Evolutionary conservation across 2,888 invertebrate genomes (phyloP).

Genomic region (Trissolcus brochymenae): DNA sequence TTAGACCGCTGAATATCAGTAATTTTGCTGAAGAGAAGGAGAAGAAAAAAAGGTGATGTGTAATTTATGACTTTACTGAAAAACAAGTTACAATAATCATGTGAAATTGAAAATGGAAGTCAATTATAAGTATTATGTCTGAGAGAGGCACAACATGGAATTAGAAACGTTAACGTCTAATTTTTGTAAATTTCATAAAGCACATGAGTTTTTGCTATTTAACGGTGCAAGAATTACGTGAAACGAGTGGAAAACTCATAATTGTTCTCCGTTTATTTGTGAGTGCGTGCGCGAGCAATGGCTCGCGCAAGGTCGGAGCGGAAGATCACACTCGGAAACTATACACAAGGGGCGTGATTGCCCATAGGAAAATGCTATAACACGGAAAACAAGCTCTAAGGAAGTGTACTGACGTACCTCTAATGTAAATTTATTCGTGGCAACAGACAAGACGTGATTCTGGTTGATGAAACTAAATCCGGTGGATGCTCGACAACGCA

Average conservation of each 20-base stretch:
- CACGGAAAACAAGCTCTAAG: conserved; percentile 65
- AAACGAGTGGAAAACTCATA: conserved; percentile 45
- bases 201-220: conserved; percentile 48
- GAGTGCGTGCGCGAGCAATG: conserved; percentile 51
- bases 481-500: conserved; percentile 62
- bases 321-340: conserved; percentile 68
- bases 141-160: conserved; percentile 4
- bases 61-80: conserved; percentile 14
- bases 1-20: no score
- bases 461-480: conserved; percentile 67
- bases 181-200: conserved; percentile 38
- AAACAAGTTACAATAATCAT: conserved; percentile 14
- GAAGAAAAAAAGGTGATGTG: not conserved
- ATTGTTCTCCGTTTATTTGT: conserved; percentile 55
- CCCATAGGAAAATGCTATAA: conserved; percentile 68
- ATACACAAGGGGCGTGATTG: conserved; percentile 68
- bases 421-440: conserved; percentile 71
- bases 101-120: conserved; percentile 17
- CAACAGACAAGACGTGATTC: conserved; percentile 54
- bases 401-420: conserved; percentile 62
- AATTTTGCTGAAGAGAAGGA: no score
- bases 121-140: conserved; percentile 23
- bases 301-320: conserved; percentile 63
- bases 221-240: conserved; percentile 47
- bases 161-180: conserved; percentile 33